Evolutionary conservation across 2,797 vertebrate species (phyloP).

Genomic region (Chaetodon trifasciatus): DNA sequence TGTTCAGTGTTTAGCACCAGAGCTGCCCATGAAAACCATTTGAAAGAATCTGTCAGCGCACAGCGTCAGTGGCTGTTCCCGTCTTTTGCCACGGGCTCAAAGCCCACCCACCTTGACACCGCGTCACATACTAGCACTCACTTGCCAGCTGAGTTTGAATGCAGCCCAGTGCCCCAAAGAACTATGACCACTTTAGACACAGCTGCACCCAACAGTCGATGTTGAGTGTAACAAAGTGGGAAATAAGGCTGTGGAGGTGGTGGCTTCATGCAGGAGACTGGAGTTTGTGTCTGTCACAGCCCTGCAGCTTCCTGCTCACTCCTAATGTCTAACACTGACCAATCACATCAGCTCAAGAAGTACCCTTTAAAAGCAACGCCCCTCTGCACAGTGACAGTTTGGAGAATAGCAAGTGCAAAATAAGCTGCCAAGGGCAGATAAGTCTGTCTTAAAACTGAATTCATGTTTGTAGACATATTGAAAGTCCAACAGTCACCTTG

Average conservation of each 20-base stretch:
- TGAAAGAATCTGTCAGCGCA: background rate
- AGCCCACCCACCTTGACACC: background rate
- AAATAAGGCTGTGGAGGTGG: background rate
- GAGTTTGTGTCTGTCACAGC: background rate
- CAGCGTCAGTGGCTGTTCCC: background rate
- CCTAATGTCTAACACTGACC: background rate
- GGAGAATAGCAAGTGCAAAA: background rate
- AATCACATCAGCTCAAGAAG: background rate
- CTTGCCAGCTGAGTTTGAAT: background rate
- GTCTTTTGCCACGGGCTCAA: background rate
- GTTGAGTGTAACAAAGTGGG: background rate
- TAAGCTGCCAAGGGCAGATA: conserved; percentile 27
- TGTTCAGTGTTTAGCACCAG: background rate
- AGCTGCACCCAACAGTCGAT: background rate
- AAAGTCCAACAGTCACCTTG: conserved; percentile 41
- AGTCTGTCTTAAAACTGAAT: conserved; percentile 7
- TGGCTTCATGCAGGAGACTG: background rate
- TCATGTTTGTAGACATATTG: background rate
- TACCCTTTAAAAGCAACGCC: background rate
- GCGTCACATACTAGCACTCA: no score
- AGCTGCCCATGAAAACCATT: background rate
- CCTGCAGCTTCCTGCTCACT: no score
- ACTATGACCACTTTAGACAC: background rate
- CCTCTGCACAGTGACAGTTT: background rate
- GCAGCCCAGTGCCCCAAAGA: background rate